These are phyloP conservation scores for Volucella inflata DNA, from an alignment of 2,888 invertebrate species.

Conservation along the genomic window DNA sequence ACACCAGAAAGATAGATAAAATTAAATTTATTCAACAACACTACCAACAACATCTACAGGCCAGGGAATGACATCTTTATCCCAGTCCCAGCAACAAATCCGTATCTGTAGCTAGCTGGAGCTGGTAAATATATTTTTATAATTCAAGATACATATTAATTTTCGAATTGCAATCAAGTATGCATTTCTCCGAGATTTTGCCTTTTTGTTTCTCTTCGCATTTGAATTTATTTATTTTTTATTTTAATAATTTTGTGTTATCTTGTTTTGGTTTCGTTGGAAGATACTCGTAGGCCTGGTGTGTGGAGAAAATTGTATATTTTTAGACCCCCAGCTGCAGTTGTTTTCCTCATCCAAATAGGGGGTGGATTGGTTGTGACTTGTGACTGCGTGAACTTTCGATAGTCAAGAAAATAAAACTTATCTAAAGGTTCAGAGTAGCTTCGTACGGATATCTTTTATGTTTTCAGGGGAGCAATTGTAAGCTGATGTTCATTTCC, in stretches of 20 bases:
- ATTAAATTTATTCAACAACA: constrained; percentile 51
- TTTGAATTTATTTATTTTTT: constrained; percentile 26
- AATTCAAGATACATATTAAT: constrained; percentile 46
- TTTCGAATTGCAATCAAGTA: constrained; percentile 55
- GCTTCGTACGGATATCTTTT: too few species aligned
- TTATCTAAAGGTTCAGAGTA: too few species aligned
- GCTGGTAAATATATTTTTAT: constrained; percentile 10
- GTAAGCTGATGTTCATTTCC: too few species aligned
- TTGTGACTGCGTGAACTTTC: too few species aligned
- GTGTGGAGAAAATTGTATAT: too few species aligned
- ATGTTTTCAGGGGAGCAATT: too few species aligned
- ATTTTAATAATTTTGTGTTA: not conserved
- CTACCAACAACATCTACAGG: constrained; percentile 39
- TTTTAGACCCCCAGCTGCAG: too few species aligned
- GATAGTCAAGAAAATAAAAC: too few species aligned
- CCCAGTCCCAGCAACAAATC: constrained; percentile 14
- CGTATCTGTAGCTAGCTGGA: not conserved
- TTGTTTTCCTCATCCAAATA: too few species aligned
- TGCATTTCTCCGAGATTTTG: constrained; percentile 37
- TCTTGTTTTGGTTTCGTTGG: not conserved
- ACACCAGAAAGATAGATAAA: constrained; percentile 38
- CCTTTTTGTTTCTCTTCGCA: constrained; percentile 6
- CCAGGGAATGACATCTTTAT: constrained; percentile 17
- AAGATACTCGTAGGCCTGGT: not conserved
- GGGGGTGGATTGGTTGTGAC: too few species aligned